Evolutionary conservation across 2,797 vertebrate species (phyloP).

Genomic region (Cryptoblepharus egeriae): DNA sequence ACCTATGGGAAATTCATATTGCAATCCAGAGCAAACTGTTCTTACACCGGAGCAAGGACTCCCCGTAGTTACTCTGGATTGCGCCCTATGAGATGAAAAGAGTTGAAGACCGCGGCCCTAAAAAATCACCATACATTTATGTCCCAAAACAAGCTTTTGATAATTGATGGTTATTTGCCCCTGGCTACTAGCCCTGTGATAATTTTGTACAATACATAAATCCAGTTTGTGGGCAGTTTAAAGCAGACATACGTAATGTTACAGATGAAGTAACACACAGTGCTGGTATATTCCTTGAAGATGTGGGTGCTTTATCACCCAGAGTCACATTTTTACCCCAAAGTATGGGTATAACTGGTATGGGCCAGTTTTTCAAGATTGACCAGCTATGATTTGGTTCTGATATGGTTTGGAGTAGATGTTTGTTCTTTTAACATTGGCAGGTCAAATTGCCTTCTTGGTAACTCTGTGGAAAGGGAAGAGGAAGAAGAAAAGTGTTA

Average conservation of each 20-base stretch:
- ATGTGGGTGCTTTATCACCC: constrained; percentile 4
- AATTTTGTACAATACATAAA: background rate
- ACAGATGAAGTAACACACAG: background rate
- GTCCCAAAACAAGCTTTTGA: background rate
- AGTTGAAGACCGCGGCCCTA: no score
- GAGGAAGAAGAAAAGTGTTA: constrained; percentile 36
- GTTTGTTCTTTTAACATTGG: background rate
- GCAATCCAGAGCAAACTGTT: no score
- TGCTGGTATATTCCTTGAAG: constrained; percentile 14
- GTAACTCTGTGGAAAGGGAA: constrained; percentile 31
- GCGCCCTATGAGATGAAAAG: no score
- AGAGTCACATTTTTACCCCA: constrained; percentile 27
- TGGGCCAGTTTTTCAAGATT: constrained; percentile 18
- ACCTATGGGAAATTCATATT: no score
- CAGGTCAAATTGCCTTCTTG: background rate
- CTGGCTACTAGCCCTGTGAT: background rate
- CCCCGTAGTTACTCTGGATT: no score
- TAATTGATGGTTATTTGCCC: no score
- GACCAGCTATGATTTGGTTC: no score
- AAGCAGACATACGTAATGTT: background rate
- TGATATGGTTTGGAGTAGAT: background rate
- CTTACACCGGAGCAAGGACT: no score
- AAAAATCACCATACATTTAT: background rate
- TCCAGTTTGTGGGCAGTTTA: background rate
- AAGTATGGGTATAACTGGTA: constrained; percentile 37